A percentile compares a stretch with the other conserved stretches of the same genome.
Evolutionary conservation across 2,888 invertebrate species (phyloP).

Genomic region (Chalcis sispes): DNA sequence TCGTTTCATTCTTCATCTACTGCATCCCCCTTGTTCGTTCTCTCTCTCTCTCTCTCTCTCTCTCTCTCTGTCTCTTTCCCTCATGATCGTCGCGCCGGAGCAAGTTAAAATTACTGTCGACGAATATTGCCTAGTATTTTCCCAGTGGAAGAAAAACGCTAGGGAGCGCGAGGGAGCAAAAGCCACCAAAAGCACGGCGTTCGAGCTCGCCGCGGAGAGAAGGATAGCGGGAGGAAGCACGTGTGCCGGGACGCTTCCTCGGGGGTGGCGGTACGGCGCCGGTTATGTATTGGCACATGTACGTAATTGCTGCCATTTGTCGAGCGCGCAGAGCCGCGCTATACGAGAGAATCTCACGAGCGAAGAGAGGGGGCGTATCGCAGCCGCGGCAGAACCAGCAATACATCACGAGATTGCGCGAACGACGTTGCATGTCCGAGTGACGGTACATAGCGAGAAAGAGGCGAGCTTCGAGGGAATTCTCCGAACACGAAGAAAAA

Average conservation of each 20-base stretch:
- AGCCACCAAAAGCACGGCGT: conserved; percentile 25
- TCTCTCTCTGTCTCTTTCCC: not conserved
- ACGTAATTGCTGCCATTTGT: conserved; percentile 73
- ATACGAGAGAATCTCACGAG: conserved; percentile 51
- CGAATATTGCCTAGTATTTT: conserved; percentile 51
- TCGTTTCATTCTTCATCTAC: conserved; percentile 27
- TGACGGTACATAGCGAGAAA: conserved; percentile 61
- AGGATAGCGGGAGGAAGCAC: conserved; percentile 19
- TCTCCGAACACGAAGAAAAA: not conserved
- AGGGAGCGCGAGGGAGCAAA: conserved; percentile 35
- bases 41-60: not conserved
- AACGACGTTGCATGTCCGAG: conserved; percentile 62
- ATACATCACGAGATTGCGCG: conserved; percentile 72
- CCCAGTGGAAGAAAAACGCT: conserved; percentile 47
- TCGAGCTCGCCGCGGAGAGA: conserved; percentile 8
- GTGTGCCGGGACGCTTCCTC: conserved; percentile 43
- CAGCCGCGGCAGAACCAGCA: conserved; percentile 66
- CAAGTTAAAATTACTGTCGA: conserved; percentile 52
- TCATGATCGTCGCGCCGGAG: conserved; percentile 3
- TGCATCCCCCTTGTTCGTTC: not conserved
- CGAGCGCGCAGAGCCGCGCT: conserved; percentile 59
- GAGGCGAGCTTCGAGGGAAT: not conserved
- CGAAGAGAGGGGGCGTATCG: conserved; percentile 63
- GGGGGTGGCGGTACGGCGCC: conserved; percentile 32
- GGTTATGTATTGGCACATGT: conserved; percentile 71